Percentiles rank a stretch among this genome's conserved stretches.
Conservation (phyloP, 2,888 invertebrate species). For the Marronus borbonicus region DNA sequence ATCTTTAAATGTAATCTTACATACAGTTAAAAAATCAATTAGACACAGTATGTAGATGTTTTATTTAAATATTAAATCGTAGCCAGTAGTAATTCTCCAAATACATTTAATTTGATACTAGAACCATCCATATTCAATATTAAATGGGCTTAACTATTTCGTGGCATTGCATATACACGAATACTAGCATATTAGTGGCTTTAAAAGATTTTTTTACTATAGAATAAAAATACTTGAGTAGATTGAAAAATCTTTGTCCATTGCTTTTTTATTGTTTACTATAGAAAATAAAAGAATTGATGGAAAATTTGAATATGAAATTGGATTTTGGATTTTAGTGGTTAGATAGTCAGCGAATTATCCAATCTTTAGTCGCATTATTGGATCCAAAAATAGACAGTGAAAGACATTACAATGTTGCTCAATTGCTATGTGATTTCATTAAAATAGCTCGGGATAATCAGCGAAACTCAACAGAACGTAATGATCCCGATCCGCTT, state of each 20-base stretch:
- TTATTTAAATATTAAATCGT: no score
- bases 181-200: not conserved
- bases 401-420: slow-evolving; percentile 88
- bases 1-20: no score
- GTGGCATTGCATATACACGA: no score
- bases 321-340: slow-evolving; percentile 75
- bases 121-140: no score
- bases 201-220: not conserved
- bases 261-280: not conserved
- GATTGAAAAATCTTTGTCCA: no score
- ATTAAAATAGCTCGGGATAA: slow-evolving; percentile 78
- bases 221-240: not conserved
- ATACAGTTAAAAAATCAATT: no score
- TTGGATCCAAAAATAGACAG: slow-evolving; percentile 79
- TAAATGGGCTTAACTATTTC: no score
- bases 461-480: slow-evolving; percentile 74
- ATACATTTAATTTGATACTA: no score
- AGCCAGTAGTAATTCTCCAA: no score
- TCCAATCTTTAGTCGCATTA: slow-evolving; percentile 83
- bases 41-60: no score
- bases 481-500: slow-evolving; percentile 81
- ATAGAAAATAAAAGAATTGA: no score
- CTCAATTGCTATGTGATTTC: slow-evolving; percentile 91
- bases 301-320: not conserved
- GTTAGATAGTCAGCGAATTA: slow-evolving; percentile 90